Percentiles rank a stretch among this genome's conserved stretches.
Evolutionary conservation across 1,140 invertebrate genomes (phyloP).

Genomic region (Plodia interpunctella): DNA sequence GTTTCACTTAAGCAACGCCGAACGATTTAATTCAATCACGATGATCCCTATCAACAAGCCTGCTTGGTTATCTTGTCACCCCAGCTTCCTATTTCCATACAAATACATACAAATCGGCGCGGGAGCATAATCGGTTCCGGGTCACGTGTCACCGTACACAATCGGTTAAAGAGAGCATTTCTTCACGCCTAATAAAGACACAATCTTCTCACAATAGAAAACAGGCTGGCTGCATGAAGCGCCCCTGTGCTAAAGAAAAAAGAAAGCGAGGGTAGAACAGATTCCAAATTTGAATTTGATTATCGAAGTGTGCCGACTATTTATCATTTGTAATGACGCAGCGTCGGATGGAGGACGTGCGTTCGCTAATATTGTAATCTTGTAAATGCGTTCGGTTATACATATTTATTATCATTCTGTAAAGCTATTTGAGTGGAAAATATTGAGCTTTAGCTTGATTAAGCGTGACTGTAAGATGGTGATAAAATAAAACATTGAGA

Average conservation of each 20-base stretch:
- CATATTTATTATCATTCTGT: conserved; percentile 63
- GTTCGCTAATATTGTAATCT: conserved; percentile 72
- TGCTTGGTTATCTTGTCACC: conserved; percentile 61
- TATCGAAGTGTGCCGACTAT: conserved; percentile 74
- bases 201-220: conserved; percentile 70
- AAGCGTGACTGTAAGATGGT: conserved; percentile 41
- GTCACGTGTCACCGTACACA: conserved; percentile 68
- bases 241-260: conserved; percentile 39
- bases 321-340: conserved; percentile 73
- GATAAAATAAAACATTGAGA: neutral
- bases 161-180: conserved; percentile 66
- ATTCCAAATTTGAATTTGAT: conserved; percentile 77
- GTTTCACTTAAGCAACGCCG: neutral
- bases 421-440: conserved; percentile 62
- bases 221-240: conserved; percentile 46
- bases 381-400: conserved; percentile 68
- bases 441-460: conserved; percentile 63
- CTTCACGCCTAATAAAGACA: conserved; percentile 73
- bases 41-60: conserved; percentile 57
- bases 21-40: conserved; percentile 59
- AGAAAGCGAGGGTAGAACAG: conserved; percentile 64
- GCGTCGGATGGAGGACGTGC: conserved; percentile 44
- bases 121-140: conserved; percentile 70
- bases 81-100: conserved; percentile 62
- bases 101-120: conserved; percentile 69